These are phyloP conservation scores for Maccullochella peelii DNA, from an alignment of 2,113 vertebrate genomes.

Conservation along the genomic window DNA sequence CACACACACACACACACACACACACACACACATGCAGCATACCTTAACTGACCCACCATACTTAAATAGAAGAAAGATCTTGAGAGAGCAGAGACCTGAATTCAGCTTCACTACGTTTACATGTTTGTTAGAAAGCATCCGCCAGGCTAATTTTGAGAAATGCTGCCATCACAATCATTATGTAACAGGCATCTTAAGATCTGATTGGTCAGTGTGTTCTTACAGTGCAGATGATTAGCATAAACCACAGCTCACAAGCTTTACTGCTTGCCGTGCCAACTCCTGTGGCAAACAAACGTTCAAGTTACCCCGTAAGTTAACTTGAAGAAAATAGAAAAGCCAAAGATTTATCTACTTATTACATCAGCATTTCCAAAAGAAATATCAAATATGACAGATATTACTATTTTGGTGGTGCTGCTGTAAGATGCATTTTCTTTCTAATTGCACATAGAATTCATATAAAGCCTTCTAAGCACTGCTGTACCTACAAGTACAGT, in stretches of 20 bases:
- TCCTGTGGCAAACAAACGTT: neutral
- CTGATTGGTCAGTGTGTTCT: conserved; percentile 51
- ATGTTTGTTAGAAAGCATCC: neutral
- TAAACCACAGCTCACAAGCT: conserved; percentile 45
- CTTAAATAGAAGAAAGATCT: neutral
- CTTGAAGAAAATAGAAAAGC: neutral
- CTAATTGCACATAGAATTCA: neutral
- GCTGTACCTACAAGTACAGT: neutral
- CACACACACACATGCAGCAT: neutral
- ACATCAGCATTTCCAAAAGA: no score
- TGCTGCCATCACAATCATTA: conserved; percentile 4
- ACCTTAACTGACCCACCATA: conserved; percentile 14
- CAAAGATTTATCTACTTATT: neutral
- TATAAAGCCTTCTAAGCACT: neutral
- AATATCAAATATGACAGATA: neutral
- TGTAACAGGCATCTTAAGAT: conserved; percentile 42
- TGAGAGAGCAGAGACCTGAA: neutral
- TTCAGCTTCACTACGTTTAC: neutral
- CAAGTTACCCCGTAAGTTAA: neutral
- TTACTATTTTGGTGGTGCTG: no score
- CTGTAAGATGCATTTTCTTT: neutral
- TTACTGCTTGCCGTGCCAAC: conserved; percentile 1
- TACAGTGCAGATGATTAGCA: conserved; percentile 26
- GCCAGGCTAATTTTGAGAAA: conserved; percentile 7
- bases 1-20: neutral